These are phyloP conservation scores for Apocheima hispidaria DNA, from an alignment of 2,888 invertebrate genomes.

Conservation along the genomic window DNA sequence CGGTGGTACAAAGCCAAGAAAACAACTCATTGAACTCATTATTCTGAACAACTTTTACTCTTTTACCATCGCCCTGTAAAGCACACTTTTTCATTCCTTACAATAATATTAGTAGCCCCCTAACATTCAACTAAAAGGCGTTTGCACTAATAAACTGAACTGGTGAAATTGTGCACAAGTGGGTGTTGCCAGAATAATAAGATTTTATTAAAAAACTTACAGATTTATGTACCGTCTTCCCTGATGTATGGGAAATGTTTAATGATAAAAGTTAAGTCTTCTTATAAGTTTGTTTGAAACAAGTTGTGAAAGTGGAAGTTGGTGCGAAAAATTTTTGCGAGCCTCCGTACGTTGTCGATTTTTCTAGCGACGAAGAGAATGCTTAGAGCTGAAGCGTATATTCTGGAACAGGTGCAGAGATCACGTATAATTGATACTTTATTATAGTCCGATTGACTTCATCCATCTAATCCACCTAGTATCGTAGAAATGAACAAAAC, in stretches of 20 bases:
- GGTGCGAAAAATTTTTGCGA: slow-evolving; percentile 19
- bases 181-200: slow-evolving; percentile 37
- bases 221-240: slow-evolving; percentile 43
- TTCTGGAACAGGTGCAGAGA: too few relatives aligned
- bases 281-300: slow-evolving; percentile 28
- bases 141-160: slow-evolving; percentile 40
- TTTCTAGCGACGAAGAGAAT: background rate
- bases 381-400: too few relatives aligned
- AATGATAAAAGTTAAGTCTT: slow-evolving; percentile 46
- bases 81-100: too few relatives aligned
- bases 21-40: too few relatives aligned
- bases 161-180: slow-evolving; percentile 28
- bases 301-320: slow-evolving; percentile 23
- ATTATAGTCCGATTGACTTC: too few relatives aligned
- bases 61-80: too few relatives aligned
- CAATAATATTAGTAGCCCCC: slow-evolving; percentile 15
- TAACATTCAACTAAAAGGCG: slow-evolving; percentile 28
- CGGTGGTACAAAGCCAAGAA: too few relatives aligned
- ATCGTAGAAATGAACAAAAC: too few relatives aligned
- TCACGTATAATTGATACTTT: too few relatives aligned
- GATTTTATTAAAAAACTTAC: slow-evolving; percentile 46
- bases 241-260: slow-evolving; percentile 46
- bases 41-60: too few relatives aligned
- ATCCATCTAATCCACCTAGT: too few relatives aligned
- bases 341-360: slow-evolving; percentile 9